Base-by-base conservation (phyloP, 1,140 invertebrate species). In the Drosophila azteca region DNA sequence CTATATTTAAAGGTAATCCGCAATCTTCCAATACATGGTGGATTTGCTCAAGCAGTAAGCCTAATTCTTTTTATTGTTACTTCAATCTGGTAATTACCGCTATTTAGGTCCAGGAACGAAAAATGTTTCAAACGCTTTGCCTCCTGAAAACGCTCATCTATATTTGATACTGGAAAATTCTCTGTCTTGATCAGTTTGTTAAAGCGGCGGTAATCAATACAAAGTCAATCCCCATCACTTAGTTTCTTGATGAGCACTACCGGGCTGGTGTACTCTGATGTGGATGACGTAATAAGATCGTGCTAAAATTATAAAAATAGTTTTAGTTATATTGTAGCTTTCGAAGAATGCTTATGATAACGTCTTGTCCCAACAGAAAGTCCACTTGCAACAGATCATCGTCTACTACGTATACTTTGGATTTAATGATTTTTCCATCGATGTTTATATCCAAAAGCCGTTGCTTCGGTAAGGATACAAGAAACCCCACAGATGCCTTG, bases 151-250 rank as follows among this genome's bases (percentile, higher is more conserved):
- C 70, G 70, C 35, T 91, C 84, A 11, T 90, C 68, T 20, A 1
- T 20, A 26, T 68, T 66, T 8, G 84, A 87, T 0, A 76, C 65
- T 39, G 77, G 85, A 53, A 74, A 90, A 48, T 66, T 67, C 20
- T 82, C 70, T 15, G 73, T 79, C 29, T 63, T 63, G 7, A 76
- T 85, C 5, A 78, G 41, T 44, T 63, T 51, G 71, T 94, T 94
- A 6, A 94, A 44, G 7, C 59, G 44, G 22, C 92, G 54, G 71
- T 92, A 94, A 70, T 93, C 91, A 0, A 92, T 57, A 48, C 81
- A 76, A 46, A 92, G 55, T 11, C 92, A 45, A 6, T 58, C 53
- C 1, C 68, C 51, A 1, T 90, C 90, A 17, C 73, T 75, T 15
- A 77, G 77, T 31, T 92, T 92, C 24, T 58, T 43, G 2, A 92